phyloP scores from a whole-genome alignment of 2,113 vertebrate genomes.

The Corvus moneduloides region DNA sequence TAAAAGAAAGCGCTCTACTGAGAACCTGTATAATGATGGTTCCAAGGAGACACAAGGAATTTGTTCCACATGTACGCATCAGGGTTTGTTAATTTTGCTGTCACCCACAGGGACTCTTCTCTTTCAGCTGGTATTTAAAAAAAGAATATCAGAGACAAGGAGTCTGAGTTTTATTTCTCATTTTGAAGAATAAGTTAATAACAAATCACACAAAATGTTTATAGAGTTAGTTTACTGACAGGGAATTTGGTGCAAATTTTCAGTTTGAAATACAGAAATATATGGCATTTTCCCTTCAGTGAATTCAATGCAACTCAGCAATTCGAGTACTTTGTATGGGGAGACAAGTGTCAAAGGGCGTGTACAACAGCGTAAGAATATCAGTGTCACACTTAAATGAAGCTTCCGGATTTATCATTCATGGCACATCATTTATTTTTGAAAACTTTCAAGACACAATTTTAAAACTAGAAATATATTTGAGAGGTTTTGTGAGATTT shows the following conservation, averaged over 20 bases:
- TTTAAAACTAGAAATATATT: background rate
- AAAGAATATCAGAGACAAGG: background rate
- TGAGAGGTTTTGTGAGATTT: background rate
- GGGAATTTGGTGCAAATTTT: background rate
- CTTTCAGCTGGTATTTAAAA: background rate
- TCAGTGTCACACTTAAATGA: background rate
- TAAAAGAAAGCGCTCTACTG: background rate
- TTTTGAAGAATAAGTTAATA: background rate
- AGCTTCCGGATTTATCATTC: background rate
- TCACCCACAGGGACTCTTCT: slow-evolving; percentile 14
- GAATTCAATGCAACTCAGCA: background rate
- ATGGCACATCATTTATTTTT: background rate
- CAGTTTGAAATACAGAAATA: background rate
- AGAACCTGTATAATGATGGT: slow-evolving; percentile 29
- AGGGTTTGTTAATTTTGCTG: slow-evolving; percentile 46
- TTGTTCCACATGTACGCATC: slow-evolving; percentile 25
- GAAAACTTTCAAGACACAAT: background rate
- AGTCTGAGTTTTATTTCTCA: background rate
- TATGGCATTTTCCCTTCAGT: background rate
- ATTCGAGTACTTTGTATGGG: background rate
- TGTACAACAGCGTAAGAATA: background rate
- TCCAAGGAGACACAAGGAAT: slow-evolving; percentile 25
- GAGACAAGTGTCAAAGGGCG: background rate
- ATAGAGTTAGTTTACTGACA: background rate
- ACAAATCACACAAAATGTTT: background rate